Evolutionary conservation across 1,140 invertebrate species (phyloP), one percentile per base, ranked within the genome.

Genomic region (Drosophila melanica): DNA sequence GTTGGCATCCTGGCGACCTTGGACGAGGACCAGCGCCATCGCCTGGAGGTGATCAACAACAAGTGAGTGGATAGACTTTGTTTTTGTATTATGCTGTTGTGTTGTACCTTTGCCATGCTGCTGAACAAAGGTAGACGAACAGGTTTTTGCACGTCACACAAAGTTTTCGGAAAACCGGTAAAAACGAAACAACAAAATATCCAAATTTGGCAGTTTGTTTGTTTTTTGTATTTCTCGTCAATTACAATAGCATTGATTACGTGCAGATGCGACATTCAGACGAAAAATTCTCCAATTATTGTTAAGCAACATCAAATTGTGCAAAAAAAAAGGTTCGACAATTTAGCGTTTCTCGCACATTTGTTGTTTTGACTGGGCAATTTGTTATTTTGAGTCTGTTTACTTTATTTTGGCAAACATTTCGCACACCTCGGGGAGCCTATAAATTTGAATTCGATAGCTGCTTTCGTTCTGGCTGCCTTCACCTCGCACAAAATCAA

Each of bases 1-100:
- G 78, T 93, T 5, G 76, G 91, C 20, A 75, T 90, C 39, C 75
- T 93, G 63, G 92, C 92, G 63, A 81, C 92, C 53, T 69, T 93
- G 42, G 91, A 93, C 70, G 90, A 92, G 59, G 92, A 93, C 77
- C 81, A 92, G 69, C 77, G 92, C 8, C 69, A 91, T 50, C 90
- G 91, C 33, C 79, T 93, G 47, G 92, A 93, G 79, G 86, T 74
- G 12, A 89, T 93, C 67, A 92, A 93, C 66, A 93, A 93, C 70
- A 93, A 93, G 93, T 93, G 66, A 92, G 90, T 80, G 14, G 41
- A 42, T 3, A 14, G 12, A 5, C 23, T 27, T 0, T n/a, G n/a
- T 27, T 27, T 27, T 27, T 27, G 23, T 27, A 4, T 27, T 27
- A 4, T 27, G 23, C 4, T 27, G 27, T 23, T 23, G 23, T 23